phyloP scores from a whole-genome alignment of 2,888 invertebrate species.

The Cartodere bifasciata region DNA sequence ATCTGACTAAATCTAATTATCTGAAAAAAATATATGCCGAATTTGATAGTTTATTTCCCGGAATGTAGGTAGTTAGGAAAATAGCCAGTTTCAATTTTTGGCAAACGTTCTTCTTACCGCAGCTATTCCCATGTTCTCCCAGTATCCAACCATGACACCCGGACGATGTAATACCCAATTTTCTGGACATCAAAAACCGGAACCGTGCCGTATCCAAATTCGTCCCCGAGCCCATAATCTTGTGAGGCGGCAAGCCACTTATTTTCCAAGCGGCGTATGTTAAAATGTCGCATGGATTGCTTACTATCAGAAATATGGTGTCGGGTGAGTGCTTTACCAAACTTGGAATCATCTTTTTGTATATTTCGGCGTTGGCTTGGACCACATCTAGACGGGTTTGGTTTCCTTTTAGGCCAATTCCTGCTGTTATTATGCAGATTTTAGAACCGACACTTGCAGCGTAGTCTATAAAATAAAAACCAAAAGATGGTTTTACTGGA shows the following conservation, averaged over 20 bases:
- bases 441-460: slow-evolving; percentile 58
- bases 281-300: slow-evolving; percentile 79
- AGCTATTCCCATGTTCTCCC: slow-evolving; percentile 81
- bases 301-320: slow-evolving; percentile 66
- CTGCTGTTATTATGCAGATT: slow-evolving; percentile 75
- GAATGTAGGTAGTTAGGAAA: background rate
- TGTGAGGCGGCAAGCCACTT: slow-evolving; percentile 69
- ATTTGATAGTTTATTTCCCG: too few relatives aligned
- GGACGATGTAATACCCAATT: slow-evolving; percentile 60
- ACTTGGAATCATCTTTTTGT: slow-evolving; percentile 67
- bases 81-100: too few relatives aligned
- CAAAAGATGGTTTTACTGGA: too few relatives aligned
- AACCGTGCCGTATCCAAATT: slow-evolving; percentile 80
- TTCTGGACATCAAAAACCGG: slow-evolving; percentile 67
- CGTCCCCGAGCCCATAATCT: slow-evolving; percentile 78
- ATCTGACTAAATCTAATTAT: too few relatives aligned
- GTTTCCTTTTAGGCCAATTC: slow-evolving; percentile 73
- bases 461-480: slow-evolving; percentile 46
- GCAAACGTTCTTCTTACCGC: too few relatives aligned
- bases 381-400: slow-evolving; percentile 69
- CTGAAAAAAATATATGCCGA: too few relatives aligned
- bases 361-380: slow-evolving; percentile 73
- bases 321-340: slow-evolving; percentile 68
- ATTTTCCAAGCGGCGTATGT: slow-evolving; percentile 84
- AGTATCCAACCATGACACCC: slow-evolving; percentile 81